Conservation (phyloP, 2,797 vertebrate genomes). For the Geotrypetes seraphini region DNA sequence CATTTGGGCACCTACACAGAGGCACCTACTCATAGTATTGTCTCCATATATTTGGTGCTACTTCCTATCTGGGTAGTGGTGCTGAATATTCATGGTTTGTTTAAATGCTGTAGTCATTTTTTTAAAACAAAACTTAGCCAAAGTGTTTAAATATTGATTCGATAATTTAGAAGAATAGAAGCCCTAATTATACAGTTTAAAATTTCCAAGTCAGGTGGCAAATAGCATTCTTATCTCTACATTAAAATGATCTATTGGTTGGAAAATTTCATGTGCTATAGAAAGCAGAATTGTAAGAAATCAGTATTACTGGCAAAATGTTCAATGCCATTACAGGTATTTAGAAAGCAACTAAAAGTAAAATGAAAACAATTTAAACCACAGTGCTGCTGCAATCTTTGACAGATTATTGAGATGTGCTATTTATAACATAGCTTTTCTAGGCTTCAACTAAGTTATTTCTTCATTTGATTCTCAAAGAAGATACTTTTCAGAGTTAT, state of each 20-base stretch:
- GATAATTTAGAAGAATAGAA: too few relatives aligned
- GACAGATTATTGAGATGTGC: background rate
- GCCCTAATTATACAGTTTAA: too few relatives aligned
- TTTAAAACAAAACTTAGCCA: too few relatives aligned
- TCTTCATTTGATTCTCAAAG: constrained; percentile 7
- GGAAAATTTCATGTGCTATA: constrained; percentile 10
- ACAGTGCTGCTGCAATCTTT: constrained; percentile 1
- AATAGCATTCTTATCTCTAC: constrained; percentile 5
- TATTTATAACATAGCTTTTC: constrained; percentile 8
- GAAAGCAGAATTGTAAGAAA: constrained; percentile 17
- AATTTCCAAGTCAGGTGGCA: too few relatives aligned
- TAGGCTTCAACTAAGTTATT: constrained; percentile 4
- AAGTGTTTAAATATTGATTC: too few relatives aligned
- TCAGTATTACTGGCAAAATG: constrained; percentile 10
- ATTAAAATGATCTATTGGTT: constrained; percentile 1
- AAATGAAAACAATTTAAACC: constrained; percentile 11
- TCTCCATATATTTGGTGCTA: too few relatives aligned
- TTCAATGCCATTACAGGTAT: constrained; percentile 7
- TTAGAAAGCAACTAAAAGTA: constrained; percentile 19
- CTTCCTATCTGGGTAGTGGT: too few relatives aligned
- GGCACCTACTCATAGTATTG: too few relatives aligned
- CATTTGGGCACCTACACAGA: too few relatives aligned
- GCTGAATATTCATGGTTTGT: too few relatives aligned
- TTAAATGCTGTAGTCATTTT: too few relatives aligned
- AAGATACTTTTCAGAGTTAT: constrained; percentile 22